phyloP scores from a whole-genome alignment of 2,797 vertebrate genomes.

The Darevskia mixta region DNA sequence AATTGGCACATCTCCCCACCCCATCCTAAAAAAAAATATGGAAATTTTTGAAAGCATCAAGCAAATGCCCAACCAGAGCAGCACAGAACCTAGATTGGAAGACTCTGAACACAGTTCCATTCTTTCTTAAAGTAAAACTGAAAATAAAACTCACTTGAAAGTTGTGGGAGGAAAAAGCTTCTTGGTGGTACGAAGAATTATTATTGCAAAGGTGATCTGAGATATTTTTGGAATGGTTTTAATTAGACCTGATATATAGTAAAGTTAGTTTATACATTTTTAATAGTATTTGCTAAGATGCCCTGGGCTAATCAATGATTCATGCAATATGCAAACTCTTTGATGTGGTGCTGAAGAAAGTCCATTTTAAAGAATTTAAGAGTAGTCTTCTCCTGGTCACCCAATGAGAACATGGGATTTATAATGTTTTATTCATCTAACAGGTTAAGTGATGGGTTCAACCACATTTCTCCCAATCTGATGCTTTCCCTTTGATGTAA shows the following conservation, averaged over 20 bases:
- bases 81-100: background rate
- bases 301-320: constrained; percentile 39
- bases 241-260: constrained; percentile 34
- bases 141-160: constrained; percentile 13
- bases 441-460: constrained; percentile 37
- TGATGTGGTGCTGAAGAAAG: constrained; percentile 30
- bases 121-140: background rate
- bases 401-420: constrained; percentile 14
- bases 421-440: constrained; percentile 41
- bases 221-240: constrained; percentile 22
- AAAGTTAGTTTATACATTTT: constrained; percentile 39
- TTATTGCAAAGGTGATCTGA: constrained; percentile 19
- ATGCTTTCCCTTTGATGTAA: constrained; percentile 29
- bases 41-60: background rate
- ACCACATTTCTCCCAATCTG: constrained; percentile 6
- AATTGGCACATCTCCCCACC: no score
- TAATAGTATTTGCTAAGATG: constrained; percentile 40
- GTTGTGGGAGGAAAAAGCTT: background rate
- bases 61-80: background rate
- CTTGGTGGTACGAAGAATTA: background rate
- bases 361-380: constrained; percentile 21
- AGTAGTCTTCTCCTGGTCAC: constrained; percentile 7
- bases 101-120: background rate
- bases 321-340: constrained; percentile 34
- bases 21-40: background rate